Evolutionary conservation across 35 echinoderm and acorn worm genomes (phyloP), one percentile per base, ranked within the genome.

Genomic region (Lytechinus pictus): DNA sequence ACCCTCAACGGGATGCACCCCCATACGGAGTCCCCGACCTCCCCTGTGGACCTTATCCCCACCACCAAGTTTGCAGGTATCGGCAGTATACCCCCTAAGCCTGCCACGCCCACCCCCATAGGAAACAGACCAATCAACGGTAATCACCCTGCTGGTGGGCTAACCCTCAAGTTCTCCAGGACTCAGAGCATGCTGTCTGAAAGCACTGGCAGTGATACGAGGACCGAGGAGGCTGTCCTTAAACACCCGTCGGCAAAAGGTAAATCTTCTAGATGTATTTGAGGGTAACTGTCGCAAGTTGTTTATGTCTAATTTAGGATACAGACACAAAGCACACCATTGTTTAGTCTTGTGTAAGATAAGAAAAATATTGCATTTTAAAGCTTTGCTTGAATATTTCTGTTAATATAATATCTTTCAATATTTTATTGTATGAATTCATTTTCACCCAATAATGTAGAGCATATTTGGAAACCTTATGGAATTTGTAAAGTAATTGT

Each of bases 121-220:
- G 88, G 16, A 54, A 28, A 12, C 95, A 95, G 52, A 54, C 54
- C 21, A 4, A 61, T 11, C 53, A 95, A 27, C 11, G 55, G 92
- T 28, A 93, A 24, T 93, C 52, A 57, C 27, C 88, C 28, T 21
- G 92, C 53, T 93, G 52, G 55, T 54, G 92, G 52, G 27, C 9
- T 93, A n/a, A 93, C 52, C 92, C 94, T 93, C 86, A 96, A 94
- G 72, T 71, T 94, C 27, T 89, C 87, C 54, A 95, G 95, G 92
- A 94, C 98, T 86, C 97, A 99, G 94, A 99, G 96, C 61, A 86
- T 97, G 28, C 71, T 97, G 52, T 99, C 98, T 33, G 98, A 97
- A 10, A 96, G 91, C 51, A 96, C 95, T 10, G 89, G 88, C 10
- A 95, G 97, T 86, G 97, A 97, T 13, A 89, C 96, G 19, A 96